A percentile compares a stretch with the other conserved stretches of the same genome.
Evolutionary conservation across 2,113 vertebrate species (phyloP).

Genomic region (Ondatra zibethicus): DNA sequence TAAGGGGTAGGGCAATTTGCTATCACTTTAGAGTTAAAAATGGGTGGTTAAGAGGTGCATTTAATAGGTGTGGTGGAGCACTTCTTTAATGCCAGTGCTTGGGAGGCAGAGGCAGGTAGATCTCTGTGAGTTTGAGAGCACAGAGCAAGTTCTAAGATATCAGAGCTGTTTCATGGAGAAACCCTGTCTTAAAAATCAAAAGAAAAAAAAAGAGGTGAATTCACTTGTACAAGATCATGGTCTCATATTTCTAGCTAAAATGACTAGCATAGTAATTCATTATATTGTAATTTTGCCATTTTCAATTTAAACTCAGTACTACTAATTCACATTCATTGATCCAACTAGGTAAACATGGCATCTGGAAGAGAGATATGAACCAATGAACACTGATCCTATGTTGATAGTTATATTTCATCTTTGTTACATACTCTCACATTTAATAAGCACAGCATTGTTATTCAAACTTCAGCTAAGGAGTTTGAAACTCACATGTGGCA

Average conservation of each 20-base stretch:
- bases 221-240: neutral
- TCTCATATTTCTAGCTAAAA: neutral
- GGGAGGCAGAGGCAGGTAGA: neutral
- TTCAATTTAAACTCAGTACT: neutral
- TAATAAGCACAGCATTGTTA: neutral
- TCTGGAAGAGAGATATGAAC: neutral
- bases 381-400: neutral
- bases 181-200: neutral
- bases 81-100: neutral
- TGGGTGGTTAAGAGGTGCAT: neutral
- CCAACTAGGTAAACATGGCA: neutral
- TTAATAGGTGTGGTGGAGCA: neutral
- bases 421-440: neutral
- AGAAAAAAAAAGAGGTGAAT: neutral
- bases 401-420: neutral
- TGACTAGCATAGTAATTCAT: neutral
- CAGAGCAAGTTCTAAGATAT: neutral
- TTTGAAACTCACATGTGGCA: neutral
- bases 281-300: neutral
- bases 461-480: neutral
- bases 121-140: neutral
- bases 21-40: neutral
- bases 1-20: neutral
- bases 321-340: neutral
- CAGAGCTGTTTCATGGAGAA: neutral